phyloP scores from a whole-genome alignment of 2,113 vertebrate genomes.

The Pungitius pungitius region DNA sequence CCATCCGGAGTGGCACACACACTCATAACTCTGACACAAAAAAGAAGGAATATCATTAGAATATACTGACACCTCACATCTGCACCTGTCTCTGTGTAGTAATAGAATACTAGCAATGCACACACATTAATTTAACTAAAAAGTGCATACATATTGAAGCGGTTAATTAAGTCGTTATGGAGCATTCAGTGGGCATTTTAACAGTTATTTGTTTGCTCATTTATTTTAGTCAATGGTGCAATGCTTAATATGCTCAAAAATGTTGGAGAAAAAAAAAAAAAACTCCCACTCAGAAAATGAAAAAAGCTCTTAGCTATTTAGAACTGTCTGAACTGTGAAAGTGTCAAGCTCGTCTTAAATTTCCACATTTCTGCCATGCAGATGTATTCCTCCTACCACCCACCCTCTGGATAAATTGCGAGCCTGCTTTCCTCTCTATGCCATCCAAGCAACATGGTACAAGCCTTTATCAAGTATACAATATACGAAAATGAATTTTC shows the following conservation, averaged over 20 bases:
- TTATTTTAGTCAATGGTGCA: constrained; percentile 32
- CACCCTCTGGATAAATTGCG: constrained; percentile 60
- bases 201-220: constrained; percentile 11
- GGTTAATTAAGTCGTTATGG: constrained; percentile 28
- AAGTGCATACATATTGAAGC: background rate
- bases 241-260: constrained; percentile 32
- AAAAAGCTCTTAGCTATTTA: constrained; percentile 22
- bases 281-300: constrained; percentile 49
- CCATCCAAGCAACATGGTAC: constrained; percentile 51
- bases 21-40: constrained; percentile 78
- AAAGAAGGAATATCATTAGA: constrained; percentile 22
- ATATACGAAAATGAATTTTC: constrained; percentile 26
- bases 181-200: constrained; percentile 6
- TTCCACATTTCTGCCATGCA: constrained; percentile 62
- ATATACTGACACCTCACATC: constrained; percentile 41
- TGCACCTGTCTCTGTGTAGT: constrained; percentile 28
- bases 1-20: constrained; percentile 81
- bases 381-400: constrained; percentile 68
- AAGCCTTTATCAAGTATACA: constrained; percentile 35
- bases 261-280: constrained; percentile 32
- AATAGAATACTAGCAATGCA: constrained; percentile 6
- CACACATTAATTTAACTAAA: background rate
- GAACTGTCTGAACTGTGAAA: constrained; percentile 58
- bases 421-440: constrained; percentile 34
- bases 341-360: constrained; percentile 55